phyloP scores from a whole-genome alignment of 2,888 invertebrate species.

The Parnassius apollo region DNA sequence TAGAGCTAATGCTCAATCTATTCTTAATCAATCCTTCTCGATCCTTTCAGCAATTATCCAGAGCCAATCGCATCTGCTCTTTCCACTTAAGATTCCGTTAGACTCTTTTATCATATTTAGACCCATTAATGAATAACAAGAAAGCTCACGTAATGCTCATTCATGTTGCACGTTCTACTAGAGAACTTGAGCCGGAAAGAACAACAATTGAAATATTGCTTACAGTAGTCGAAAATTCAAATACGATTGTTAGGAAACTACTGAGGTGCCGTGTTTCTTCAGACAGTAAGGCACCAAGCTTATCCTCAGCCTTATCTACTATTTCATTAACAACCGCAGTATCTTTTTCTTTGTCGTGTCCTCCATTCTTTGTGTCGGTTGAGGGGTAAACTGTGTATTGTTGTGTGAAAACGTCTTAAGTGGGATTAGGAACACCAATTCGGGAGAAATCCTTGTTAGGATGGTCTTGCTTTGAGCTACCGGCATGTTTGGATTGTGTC shows the following conservation, averaged over 20 bases:
- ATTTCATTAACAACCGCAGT: conserved; percentile 59
- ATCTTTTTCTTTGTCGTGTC: conserved; percentile 34
- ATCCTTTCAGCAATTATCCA: conserved; percentile 10
- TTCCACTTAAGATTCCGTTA: conserved; percentile 25
- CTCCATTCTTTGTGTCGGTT: conserved; percentile 50
- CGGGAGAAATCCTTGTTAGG: conserved; percentile 12
- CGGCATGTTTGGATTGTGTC: conserved; percentile 40
- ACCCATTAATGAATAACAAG: conserved; percentile 32
- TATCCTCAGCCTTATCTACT: conserved; percentile 49
- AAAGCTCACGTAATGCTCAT: conserved; percentile 40
- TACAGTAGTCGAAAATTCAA: conserved; percentile 22
- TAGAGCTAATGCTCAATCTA: conserved; percentile 1
- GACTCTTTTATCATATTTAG: conserved; percentile 25
- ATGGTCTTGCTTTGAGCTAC: conserved; percentile 31
- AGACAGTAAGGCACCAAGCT: conserved; percentile 66
- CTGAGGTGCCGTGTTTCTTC: conserved; percentile 35
- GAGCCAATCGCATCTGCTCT: conserved; percentile 24
- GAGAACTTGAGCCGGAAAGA: conserved; percentile 36
- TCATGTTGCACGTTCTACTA: conserved; percentile 34
- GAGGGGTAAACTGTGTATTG: conserved; percentile 65
- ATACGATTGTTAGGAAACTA: conserved; percentile 22
- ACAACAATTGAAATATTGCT: conserved; percentile 34
- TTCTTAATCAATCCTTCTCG: neutral
- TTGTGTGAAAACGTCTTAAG: conserved; percentile 48
- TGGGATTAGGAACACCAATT: conserved; percentile 49